Base-by-base conservation (phyloP, 2,113 vertebrate species). In the Mugil cephalus region DNA sequence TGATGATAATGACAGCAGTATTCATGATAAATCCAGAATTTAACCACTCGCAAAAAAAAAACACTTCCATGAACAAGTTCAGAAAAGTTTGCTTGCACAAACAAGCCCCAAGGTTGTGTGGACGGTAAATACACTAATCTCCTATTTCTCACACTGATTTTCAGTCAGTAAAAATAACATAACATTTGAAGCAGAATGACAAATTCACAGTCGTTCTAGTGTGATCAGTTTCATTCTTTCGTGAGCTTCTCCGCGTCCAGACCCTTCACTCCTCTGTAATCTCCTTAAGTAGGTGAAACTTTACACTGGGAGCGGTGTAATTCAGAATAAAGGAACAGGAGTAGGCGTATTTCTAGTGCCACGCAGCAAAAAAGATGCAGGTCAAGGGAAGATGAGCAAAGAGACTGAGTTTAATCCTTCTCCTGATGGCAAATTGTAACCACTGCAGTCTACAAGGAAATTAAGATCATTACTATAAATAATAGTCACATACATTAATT, bases 221-320 rank as follows among this genome's bases (percentile, higher is more conserved):
- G 9, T 64, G 42, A 38, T 13, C 14, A 36, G 14, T 12, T 36
- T 4, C 1, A 2, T 46, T 10, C 48, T 30, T n/a, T n/a, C n/a
- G n/a, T n/a, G n/a, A n/a, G n/a, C n/a, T n/a, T n/a, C n/a, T n/a
- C n/a, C n/a, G n/a, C n/a, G 15, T 60, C n/a, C 4, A 8, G 48
- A 11, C 7, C 17, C 14, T 59, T 36, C 18, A 39, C 59, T 34
- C 15, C 1, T 0, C 6, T 18, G 5, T 63, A 67, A 78, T 79
- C 58, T 50, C 61, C 14, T 59, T 35, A 61, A 62, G 15, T 40
- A 39, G 63, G 21, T 69, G 38, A 63, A 88, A 79, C 4, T 10
- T 36, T 45, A 84, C 78, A 74, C 53, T 8, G 11, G 18, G 61
- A 60, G 36, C 18, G 17, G 17, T 53, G 6, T 84, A 77, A 85